Evolutionary conservation across 2,797 vertebrate genomes (phyloP), one percentile per base, ranked within the genome.

Genomic region (Sebastes hubbsi): DNA sequence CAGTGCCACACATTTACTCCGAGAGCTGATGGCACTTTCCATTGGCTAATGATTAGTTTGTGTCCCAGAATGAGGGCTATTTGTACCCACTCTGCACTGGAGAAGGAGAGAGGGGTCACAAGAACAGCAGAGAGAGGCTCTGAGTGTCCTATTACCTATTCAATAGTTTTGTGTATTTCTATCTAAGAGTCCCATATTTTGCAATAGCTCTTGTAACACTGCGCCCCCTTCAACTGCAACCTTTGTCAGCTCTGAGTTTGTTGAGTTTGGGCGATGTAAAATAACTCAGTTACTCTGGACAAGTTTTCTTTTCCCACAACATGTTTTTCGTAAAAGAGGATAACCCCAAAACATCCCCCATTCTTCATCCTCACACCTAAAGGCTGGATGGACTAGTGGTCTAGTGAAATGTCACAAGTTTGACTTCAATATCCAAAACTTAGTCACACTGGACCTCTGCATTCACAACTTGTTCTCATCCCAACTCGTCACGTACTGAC

Each of bases 21-120:
- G 6, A 83, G 76, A 77, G 82, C 85, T 79, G 82, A 86, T 82
- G 78, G 77, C 83, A 81, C 85, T 88, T 85, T 90, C 80, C 78
- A 88, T 85, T 78, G 76, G 80, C 74, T 88, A 87, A 85, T 86
- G 88, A 86, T 89, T 75, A 86, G 87, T 85, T 86, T 84, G 81
- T 80, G 76, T 68, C 84, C 77, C 59, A 52, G 81, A 60, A 29
- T 72, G 49, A 83, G 79, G 75, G 77, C 72, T 83, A 56, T 87
- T 87, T 85, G 85, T 85, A 74, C 82, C 83, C 78, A 78, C 81
- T 89, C 85, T 56, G 69, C 72, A 2, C 71, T 29, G 65, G 24
- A 82, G 71, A 81, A 82, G 78, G 72, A 78, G 75, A 69, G 80
- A 74, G 71, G 66, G 77, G 77, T 88, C 86, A 79, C 61, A 68